Base-by-base conservation (phyloP, 2,888 invertebrate genomes). In the Tetragonisca angustula region DNA sequence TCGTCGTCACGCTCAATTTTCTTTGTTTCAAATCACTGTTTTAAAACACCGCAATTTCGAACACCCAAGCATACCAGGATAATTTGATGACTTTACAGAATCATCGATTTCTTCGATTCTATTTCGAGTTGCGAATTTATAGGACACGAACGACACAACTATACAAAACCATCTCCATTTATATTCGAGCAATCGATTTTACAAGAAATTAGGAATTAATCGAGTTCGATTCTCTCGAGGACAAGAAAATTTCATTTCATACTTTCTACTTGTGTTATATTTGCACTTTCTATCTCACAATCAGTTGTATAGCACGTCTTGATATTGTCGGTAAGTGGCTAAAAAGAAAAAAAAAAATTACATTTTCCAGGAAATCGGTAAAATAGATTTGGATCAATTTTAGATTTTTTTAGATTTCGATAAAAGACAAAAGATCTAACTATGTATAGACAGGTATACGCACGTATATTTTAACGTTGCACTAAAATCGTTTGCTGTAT, bases 1-100 rank as follows among this genome's bases (percentile, higher is more conserved):
- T 61, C n/a, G 49, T 21, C 72, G 21, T 59, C 61, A 21, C 9
- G 21, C 27, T 27, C 6, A 21, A 43, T 61, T 32, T 9, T 15
- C n/a, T 15, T 21, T 27, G 19, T 21, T 56, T 24, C 24, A 27
- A 61, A 72, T 61, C 27, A 21, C 15, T 24, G 27, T 32, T 21
- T 21, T 32, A 64, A 64, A 64, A 27, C 4, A 27, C 49, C n/a
- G 15, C n/a, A 4, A 43, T 65, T 65, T 36, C 5, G 15, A 32
- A 4, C 4, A 15, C 6, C 13, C 24, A 4, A 61, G 27, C 13
- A 43, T 9, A 43, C n/a, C 43, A 43, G n/a, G 56, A 59, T 43
- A 65, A 65, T 43, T 36, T 9, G 32, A n/a, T 43, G 65, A 65
- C 43, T 65, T 17, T 65, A n/a, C 65, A n/a, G 43, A 65, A 43